Base-by-base conservation (phyloP, 1,140 invertebrate genomes). In the Nasonia giraulti region DNA sequence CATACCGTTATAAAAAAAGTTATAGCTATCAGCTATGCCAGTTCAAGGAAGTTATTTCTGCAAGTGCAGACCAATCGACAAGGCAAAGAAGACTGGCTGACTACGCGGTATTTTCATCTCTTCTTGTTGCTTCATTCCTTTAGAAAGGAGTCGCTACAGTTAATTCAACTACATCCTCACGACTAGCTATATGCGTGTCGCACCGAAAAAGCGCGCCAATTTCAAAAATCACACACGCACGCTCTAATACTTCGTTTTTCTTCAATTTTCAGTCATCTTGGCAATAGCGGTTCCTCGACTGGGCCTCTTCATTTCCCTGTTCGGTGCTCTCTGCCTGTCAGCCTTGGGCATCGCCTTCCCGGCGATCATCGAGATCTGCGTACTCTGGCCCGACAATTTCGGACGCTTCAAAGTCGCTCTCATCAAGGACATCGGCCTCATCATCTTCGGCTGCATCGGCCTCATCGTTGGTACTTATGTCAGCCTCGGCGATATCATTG, bases 291-390 rank as follows among this genome's bases (percentile, higher is more conserved):
- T 98, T 80, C 97, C 97, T 0, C 93, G 96, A 77, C 93, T 98
- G 73, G 97, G 96, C 27, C 93, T 97, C 2, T 96, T 98, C 90
- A 98, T 98, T 84, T 96, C 97, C 0, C 92, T 98, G 68, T 96
- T 98, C 81, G 97, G 97, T 23, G 96, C 97, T 0, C 93, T 98
- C 17, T 96, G 96, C 81, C 94, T 97, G 23, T 96, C 96, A 7
- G 95, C 96, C 14, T 94, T 98, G 33, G 96, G 97, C 0, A 94
- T 98, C 12, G 95, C 97, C 10, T 96, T 98, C 89, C 97, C 97
- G 17, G 96, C 96, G 1, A 90, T 97, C 31, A 96, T 98, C 87
- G 96, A 98, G 88, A 93, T 96, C 31, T 94, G 96, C 88, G 89
- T 95, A 3, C 89, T 93, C 69, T 95, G 94, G 91, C 93, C 94